Conservation (phyloP, 1,140 invertebrate species). For the silkworm (Bombyx mori) region ASM3026992v2 NC_085122.1:5138001-5138500, state of each 20-base stretch:
- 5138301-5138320: slow-evolving; percentile 93
- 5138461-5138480: too few species aligned
- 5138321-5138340: slow-evolving; percentile 99
- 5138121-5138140: slow-evolving; percentile 92
- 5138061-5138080: not conserved
- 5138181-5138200: slow-evolving; percentile 94
- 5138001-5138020: too few species aligned
- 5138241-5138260: slow-evolving; percentile 90
- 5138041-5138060: too few species aligned
- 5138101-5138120: slow-evolving; percentile 95
- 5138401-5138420: slow-evolving; percentile 92
- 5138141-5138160: slow-evolving; percentile 96
- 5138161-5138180: slow-evolving; percentile 94
- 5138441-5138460: too few species aligned
- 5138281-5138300: slow-evolving; percentile 80
- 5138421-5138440: not conserved
- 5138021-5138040: too few species aligned
- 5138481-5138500: too few species aligned
- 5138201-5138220: slow-evolving; percentile 94
- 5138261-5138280: slow-evolving; percentile 88
- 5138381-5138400: slow-evolving; percentile 94
- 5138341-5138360: slow-evolving; percentile 97
- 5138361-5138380: slow-evolving; percentile 97
- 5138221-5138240: slow-evolving; percentile 96
- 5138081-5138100: slow-evolving; percentile 85